phyloP scores from a whole-genome alignment of 2,113 vertebrate species.

The Pithys albifrons region DNA sequence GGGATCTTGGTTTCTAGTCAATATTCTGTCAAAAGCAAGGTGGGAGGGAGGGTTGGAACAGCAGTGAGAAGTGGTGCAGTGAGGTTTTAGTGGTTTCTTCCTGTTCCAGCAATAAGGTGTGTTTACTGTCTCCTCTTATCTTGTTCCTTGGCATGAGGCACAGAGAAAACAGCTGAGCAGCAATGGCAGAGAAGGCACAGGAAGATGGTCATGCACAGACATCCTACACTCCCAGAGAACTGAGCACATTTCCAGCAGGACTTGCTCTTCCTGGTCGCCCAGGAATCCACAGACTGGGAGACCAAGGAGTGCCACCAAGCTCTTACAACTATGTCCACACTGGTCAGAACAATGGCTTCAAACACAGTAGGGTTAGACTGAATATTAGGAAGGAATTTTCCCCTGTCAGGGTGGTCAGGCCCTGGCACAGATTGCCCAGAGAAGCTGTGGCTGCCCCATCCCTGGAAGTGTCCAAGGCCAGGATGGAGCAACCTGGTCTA shows the following conservation, averaged over 20 bases:
- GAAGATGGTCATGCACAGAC: rapidly evolving
- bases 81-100: neutral
- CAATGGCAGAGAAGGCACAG: neutral
- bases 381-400: neutral
- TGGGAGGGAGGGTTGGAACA: neutral
- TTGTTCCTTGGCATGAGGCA: neutral
- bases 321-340: rapidly evolving
- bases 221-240: rapidly evolving
- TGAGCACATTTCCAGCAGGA: neutral
- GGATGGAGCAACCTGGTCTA: neutral
- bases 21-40: conserved; percentile 70
- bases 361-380: neutral
- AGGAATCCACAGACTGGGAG: neutral
- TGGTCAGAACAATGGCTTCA: neutral
- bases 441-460: neutral
- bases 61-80: conserved; percentile 25
- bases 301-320: neutral
- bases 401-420: rapidly evolving
- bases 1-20: conserved; percentile 69
- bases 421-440: neutral
- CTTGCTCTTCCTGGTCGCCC: neutral
- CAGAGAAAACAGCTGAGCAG: neutral
- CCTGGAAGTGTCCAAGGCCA: neutral
- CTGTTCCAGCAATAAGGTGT: neutral
- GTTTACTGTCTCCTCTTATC: neutral